Evolutionary conservation across 1,140 invertebrate genomes (phyloP), one percentile per base, ranked within the genome.

Genomic region (Macrosteles quadrilineatus): DNA sequence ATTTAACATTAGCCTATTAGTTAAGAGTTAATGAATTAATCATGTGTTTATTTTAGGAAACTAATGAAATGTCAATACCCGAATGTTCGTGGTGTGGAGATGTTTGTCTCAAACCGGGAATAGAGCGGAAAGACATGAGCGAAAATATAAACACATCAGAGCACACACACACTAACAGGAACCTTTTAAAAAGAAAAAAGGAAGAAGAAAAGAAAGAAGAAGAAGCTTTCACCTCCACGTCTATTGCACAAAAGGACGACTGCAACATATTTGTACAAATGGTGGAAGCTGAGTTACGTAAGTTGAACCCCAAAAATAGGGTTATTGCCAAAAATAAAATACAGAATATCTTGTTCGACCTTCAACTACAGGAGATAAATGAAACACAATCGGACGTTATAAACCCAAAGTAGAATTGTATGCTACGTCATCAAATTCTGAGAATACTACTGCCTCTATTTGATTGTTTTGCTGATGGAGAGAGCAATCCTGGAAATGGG

Each of bases 261-360:
- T 62, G 57, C 57, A 62, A 9, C 14, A 62, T 62, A 6, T 62
- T 27, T 62, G 57, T 9, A 9, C 57, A 62, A 62, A 27, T 62
- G 57, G 29, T 62, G 4, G 57, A 9, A 2, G 9, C 14, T 62
- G 23, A 62, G 29, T 4, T 62, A 6, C 9, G 57, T 4, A 62
- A 62, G 27, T 19, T 62, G 9, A 62, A 25, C 27, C 9, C 11
- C 21, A 27, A 9, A 27, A 62, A 62, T 30, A 3, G 9, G 9
- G 29, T 23, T n/a, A 19, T 27, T 23, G 29, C 57, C 25, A 62
- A 62, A 62, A 11, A 62, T 31, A 12, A 6, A 27, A 62, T 53
- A 6, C 4, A 53, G 6, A 62, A 62, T 19, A 27, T 62, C 4
- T 23, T 62, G 11, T 62, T 25, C 27, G 57, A 62, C 4, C 29